Base-by-base conservation (phyloP, 2,113 vertebrate species). In the Entelurus aequoreus region DNA sequence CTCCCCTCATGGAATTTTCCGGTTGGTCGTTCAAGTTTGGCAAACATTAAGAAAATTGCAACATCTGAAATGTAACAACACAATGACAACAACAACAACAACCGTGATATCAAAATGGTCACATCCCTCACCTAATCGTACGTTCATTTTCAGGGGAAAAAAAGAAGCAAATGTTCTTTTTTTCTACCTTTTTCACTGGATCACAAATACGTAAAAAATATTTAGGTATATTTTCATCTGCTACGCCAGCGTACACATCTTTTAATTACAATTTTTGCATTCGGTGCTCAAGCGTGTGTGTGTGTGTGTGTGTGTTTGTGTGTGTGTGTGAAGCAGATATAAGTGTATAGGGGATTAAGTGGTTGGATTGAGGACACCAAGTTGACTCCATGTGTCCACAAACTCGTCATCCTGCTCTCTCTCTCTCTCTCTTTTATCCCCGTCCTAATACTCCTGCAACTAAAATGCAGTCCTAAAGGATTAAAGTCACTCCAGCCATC, bases 331-430 rank as follows among this genome's bases (percentile, higher is more conserved):
- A 68, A 54, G 62, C 61, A 83, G 75, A 76, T 63, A 77, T 82
- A 76, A 78, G 79, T 61, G 69, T 72, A 78, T 66, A 9, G 60
- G 28, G 81, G 83, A 82, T 84, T 87, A 80, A 84, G 67, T 42
- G 82, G 69, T 49, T 84, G 83, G 83, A 87, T 86, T 86, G 80
- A 83, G 82, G 86, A 80, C 82, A 83, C 56, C 69, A 74, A 81
- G 64, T 81, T 75, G 72, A 83, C 76, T 79, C 66, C 42, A 47
- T 52, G 61, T 65, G 69, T 80, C 59, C 65, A 80, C 62, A 60
- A 77, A 64, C 65, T 64, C 15, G 8, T 60, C 59, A 64, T 68
- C 61, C 8, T 68, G 54, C 62, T 38, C 54, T 65, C 54, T 51
- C 36, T 49, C 19, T n/a, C n/a, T 44, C 37, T 13, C 46, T 44